A percentile compares a stretch with the other conserved stretches of the same genome.
Evolutionary conservation across 2,888 invertebrate genomes (phyloP).

Genomic region (Globia sparganii): DNA sequence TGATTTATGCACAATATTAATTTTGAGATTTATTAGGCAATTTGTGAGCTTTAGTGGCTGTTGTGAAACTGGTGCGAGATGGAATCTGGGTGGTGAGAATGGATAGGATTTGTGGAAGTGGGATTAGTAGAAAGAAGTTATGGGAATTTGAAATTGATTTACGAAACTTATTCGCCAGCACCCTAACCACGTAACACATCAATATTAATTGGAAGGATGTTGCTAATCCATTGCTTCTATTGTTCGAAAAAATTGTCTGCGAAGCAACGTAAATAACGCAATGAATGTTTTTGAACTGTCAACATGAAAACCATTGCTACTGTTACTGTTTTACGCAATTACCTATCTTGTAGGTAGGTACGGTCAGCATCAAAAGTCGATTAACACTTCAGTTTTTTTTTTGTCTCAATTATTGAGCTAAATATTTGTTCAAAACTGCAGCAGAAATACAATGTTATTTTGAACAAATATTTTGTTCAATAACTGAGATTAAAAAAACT

Average conservation of each 20-base stretch:
- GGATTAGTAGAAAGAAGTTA: too few species aligned
- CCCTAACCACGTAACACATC: neutral
- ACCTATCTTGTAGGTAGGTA: neutral
- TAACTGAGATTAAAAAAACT: too few species aligned
- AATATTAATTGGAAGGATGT: neutral
- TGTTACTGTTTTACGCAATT: too few species aligned
- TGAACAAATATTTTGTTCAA: too few species aligned
- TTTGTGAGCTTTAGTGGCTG: slow-evolving; percentile 20
- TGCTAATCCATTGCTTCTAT: neutral
- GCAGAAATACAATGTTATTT: too few species aligned
- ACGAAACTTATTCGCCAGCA: too few species aligned
- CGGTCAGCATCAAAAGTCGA: too few species aligned
- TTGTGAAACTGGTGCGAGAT: slow-evolving; percentile 12
- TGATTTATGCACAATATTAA: slow-evolving; percentile 58
- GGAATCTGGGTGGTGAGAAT: slow-evolving; percentile 2
- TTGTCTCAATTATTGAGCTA: too few species aligned
- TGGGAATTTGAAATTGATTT: neutral
- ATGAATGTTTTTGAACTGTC: neutral
- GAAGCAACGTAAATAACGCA: neutral
- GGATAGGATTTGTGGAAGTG: neutral
- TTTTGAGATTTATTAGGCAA: slow-evolving; percentile 35
- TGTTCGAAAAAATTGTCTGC: neutral
- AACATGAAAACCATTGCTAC: too few species aligned
- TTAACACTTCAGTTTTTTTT: too few species aligned
- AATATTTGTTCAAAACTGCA: too few species aligned